Evolutionary conservation across 2,797 vertebrate genomes (phyloP), one percentile per base, ranked within the genome.

Genomic region (Molossus molossus): DNA sequence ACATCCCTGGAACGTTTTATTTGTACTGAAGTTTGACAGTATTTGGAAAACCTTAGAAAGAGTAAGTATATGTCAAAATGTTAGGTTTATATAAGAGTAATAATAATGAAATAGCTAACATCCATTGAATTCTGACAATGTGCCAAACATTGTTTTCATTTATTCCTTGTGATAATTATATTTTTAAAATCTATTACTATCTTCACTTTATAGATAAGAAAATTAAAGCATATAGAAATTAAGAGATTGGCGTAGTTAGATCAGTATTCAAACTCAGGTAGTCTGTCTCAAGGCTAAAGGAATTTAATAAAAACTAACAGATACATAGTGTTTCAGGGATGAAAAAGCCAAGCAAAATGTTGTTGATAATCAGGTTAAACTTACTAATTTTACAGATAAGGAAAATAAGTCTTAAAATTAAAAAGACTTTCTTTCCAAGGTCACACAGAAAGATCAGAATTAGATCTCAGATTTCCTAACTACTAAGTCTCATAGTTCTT

Each of bases 71-170:
- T 23, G 25, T 82, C 33, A 91, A 82, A 73, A 55, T 12, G 13
- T 84, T 87, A 83, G 33, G 21, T 87, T 91, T 75, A 93, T 82
- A 91, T 93, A 96, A 13, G 14, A 55, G 70, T 13, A 70, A n/a
- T 62, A 15, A 21, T 70, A 79, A 50, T 33, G 64, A 87, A 70
- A 62, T 13, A 37, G 6, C n/a, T 67, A 82, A 94, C 12, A 58
- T 58, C 72, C 81, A 67, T 27, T 45, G 18, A 90, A 65, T 82
- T 64, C 33, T 95, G 76, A 50, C 3, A 57, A 89, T 81, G 10
- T 79, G 25, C 15, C 14, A 53, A 89, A 83, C 18, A 90, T 27
- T 65, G 18, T 73, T 84, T n/a, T 95, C 53, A 83, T 65, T 95
- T 69, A 91, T 82, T 83, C 76, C 4, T 89, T 76, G 76, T 13